phyloP scores from a whole-genome alignment of 2,888 invertebrate genomes.

The Opisthograptis luteolata region DNA sequence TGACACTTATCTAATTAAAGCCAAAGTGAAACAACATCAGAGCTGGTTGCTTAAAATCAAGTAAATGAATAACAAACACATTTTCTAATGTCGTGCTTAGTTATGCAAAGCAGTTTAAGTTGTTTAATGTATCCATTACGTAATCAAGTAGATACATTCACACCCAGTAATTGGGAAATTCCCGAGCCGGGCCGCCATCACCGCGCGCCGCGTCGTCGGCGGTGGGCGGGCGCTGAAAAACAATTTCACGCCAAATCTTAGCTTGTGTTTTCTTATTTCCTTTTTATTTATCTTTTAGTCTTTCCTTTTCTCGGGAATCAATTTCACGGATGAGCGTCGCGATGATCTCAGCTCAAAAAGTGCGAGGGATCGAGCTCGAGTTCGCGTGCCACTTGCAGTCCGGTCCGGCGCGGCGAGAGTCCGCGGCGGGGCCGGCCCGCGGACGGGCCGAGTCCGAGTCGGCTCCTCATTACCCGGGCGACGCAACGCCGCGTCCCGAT shows the following conservation, averaged over 20 bases:
- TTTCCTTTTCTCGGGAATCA: slow-evolving; percentile 83
- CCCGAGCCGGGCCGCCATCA: slow-evolving; percentile 68
- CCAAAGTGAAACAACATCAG: background rate
- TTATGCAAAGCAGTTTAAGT: slow-evolving; percentile 31
- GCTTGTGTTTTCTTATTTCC: slow-evolving; percentile 84
- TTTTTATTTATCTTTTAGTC: slow-evolving; percentile 84
- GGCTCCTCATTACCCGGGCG: slow-evolving; percentile 67
- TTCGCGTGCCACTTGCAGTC: slow-evolving; percentile 28
- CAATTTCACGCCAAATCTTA: slow-evolving; percentile 85
- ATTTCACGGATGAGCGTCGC: slow-evolving; percentile 84
- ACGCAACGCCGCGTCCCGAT: slow-evolving; percentile 71
- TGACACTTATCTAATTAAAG: background rate
- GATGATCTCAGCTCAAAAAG: slow-evolving; percentile 82
- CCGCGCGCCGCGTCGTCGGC: slow-evolving; percentile 57
- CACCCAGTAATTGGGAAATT: slow-evolving; percentile 83
- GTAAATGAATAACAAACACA: slow-evolving; percentile 1
- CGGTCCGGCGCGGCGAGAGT: slow-evolving; percentile 33
- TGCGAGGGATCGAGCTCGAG: slow-evolving; percentile 59
- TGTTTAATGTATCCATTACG: slow-evolving; percentile 61
- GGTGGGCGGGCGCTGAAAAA: slow-evolving; percentile 79
- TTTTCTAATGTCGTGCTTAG: slow-evolving; percentile 13
- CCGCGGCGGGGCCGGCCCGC: slow-evolving; percentile 38
- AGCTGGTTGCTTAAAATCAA: background rate
- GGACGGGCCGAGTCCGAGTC: slow-evolving; percentile 38
- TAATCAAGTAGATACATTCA: slow-evolving; percentile 79